Base-by-base conservation (phyloP, 2,888 invertebrate species). In the Meta bourneti region DNA sequence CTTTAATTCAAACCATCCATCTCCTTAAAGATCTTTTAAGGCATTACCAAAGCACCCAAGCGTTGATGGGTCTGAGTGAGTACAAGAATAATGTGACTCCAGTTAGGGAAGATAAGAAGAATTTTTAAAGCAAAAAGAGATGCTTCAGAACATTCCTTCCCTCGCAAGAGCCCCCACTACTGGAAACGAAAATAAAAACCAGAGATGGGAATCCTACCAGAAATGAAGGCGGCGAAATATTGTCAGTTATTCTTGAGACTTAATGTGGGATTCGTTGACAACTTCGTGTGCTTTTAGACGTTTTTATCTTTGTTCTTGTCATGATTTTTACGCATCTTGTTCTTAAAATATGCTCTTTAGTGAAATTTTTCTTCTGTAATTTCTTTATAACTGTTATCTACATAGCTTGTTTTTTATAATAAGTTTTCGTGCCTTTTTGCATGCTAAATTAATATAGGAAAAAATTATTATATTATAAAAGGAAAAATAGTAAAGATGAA, bases 171-270 rank as follows among this genome's bases (percentile, higher is more conserved):
- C 77, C 89, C 70, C 70, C 51, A n/a, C 89, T 34, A 16, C 51
- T 72, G 70, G 48, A 77, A 52, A 20, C 6, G 61, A 74, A 77
- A 77, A 85, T 11, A 71, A 80, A 80, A 19, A 48, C n/a, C 4
- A 4, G 34, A 48, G 61, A 49, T 2, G 52, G 48, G 61, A 79
- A 83, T 79, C 78, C 89, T 72, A 51, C 85, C 52, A 20, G 61
- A n/a, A 90, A 51, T 80, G 90, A 90, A 90, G 90, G 81, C 90
- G 80, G 90, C 78, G 78, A 51, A 75, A 81, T 85, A 54, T 90
- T 90, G 80, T 81, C 90, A 90, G 90, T 86, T 90, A 90, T 90
- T 90, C 86, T 90, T 81, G 69, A 78, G 72, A 49, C 75, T 90
- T 81, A 89, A 81, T 71, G 78, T 54, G 13, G 89, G 71, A 61